Conservation (phyloP, 2,888 invertebrate species). For the Xestoiulus laeticollis region DNA sequence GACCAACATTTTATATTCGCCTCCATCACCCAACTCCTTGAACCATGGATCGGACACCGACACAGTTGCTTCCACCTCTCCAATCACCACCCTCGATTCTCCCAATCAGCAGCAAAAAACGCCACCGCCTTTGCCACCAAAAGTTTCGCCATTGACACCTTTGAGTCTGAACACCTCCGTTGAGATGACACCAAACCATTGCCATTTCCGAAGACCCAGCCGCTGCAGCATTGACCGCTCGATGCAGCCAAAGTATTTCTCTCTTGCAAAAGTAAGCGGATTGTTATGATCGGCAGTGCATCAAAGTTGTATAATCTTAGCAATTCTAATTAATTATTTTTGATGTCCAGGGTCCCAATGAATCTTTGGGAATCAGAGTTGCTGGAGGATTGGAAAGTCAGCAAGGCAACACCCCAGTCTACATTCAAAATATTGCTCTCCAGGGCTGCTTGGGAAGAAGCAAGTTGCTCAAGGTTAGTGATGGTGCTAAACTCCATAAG, state of each 20-base stretch:
- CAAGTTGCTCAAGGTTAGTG: conserved; percentile 63
- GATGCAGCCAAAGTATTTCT: conserved; percentile 57
- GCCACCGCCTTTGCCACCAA: conserved; percentile 50
- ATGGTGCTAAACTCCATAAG: background rate
- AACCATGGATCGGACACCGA: conserved; percentile 13
- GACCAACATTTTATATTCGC: background rate
- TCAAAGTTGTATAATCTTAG: background rate
- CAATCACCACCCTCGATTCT: conserved; percentile 45
- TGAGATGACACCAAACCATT: background rate
- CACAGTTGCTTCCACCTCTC: background rate
- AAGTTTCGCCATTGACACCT: background rate
- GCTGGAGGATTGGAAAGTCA: conserved; percentile 66
- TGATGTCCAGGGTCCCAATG: conserved; percentile 62
- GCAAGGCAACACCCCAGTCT: conserved; percentile 67
- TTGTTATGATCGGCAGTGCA: background rate
- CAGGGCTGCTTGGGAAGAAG: conserved; percentile 65
- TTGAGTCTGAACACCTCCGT: background rate
- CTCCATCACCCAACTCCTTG: conserved; percentile 29
- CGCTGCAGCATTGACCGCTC: conserved; percentile 48
- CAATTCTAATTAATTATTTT: conserved; percentile 44
- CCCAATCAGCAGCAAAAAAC: conserved; percentile 1
- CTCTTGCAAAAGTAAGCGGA: conserved; percentile 59
- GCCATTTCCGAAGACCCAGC: background rate
- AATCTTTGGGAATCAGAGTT: conserved; percentile 66
- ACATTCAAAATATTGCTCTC: conserved; percentile 66